Base-by-base conservation (phyloP, 1,140 invertebrate species). In the Lepeophtheirus salmonis region DNA sequence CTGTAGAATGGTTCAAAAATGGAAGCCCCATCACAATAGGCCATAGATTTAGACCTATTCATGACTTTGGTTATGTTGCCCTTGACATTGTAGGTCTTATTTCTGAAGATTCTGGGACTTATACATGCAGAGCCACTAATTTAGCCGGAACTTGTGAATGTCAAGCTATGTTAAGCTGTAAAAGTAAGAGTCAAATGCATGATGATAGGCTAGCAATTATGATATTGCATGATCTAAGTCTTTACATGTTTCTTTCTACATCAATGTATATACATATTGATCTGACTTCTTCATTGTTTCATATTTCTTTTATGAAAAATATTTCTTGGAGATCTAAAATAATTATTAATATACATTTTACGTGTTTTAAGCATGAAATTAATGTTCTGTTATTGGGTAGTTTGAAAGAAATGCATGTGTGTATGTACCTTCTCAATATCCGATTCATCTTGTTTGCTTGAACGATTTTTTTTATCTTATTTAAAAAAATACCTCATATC, bases 1-100 rank as follows among this genome's bases (percentile, higher is more conserved):
- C 88, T 73, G 86, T 94, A 14, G 88, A 92, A 72, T 94, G 89
- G 89, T 91, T 79, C 68, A 90, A 89, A 68, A 89, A 92, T 72
- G 86, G 86, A 56, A 78, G 82, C 67, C 85, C 85, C 60, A 79
- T 92, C 26, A 89, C 83, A 4, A 80, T 90, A 69, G 79, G 79
- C 61, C 86, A 89, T 69, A 78, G 90, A 64, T 92, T 92, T 75
- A 78, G 87, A 65, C 89, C 88, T 60, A 91, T 92, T 68, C 88
- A 94, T 69, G 91, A 95, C 68, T 95, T 96, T 70, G 90, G 89
- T 13, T 94, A 92, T 67, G 88, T 92, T 21, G 88, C 87, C 21
- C 73, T 94, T 56, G 88, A 92, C 68, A 89, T 94, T 63, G 80
- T 90, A 61, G 86, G 88, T 67, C 70, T 89, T 62, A 87, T 94